Conservation (phyloP, 1,140 invertebrate species). For the Macrotrachela quadricornifera region DNA sequence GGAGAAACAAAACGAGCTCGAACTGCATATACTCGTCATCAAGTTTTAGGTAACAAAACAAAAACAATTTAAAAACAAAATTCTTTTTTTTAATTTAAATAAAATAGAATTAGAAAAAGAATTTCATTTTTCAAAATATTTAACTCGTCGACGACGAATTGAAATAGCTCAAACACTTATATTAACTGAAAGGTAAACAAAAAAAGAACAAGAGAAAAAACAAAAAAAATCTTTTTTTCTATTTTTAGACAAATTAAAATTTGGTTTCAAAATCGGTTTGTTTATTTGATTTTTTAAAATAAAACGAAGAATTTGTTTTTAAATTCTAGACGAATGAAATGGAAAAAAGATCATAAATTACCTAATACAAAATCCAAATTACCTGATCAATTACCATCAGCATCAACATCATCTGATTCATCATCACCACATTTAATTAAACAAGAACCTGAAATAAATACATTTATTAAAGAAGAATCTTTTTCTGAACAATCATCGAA, state of each 20-base stretch:
- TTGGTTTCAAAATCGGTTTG: constrained; percentile 61
- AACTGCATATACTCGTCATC: constrained; percentile 12
- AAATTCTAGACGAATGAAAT: constrained; percentile 67
- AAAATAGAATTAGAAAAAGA: constrained; percentile 57
- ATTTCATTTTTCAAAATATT: constrained; percentile 91
- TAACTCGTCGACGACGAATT: constrained; percentile 80
- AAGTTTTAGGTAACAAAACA: not conserved
- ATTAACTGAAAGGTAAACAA: constrained; percentile 55
- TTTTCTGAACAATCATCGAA: too few relatives aligned
- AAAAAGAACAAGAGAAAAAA: too few relatives aligned
- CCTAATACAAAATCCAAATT: constrained; percentile 10
- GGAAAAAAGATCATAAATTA: constrained; percentile 47
- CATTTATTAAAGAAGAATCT: too few relatives aligned
- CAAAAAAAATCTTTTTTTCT: too few relatives aligned
- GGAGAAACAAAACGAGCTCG: constrained; percentile 64
- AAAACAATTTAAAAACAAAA: too few relatives aligned
- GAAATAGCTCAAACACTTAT: constrained; percentile 86
- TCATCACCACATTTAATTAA: too few relatives aligned
- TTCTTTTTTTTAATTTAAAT: not conserved
- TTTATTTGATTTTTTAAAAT: too few relatives aligned
- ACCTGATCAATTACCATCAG: not conserved
- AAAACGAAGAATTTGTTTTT: too few relatives aligned
- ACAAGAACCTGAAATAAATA: too few relatives aligned
- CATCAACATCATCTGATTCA: too few relatives aligned
- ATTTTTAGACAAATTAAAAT: constrained; percentile 51